These are phyloP conservation scores for Synanthedon tipuliformis DNA, from an alignment of 2,888 invertebrate species.

Conservation along the genomic window DNA sequence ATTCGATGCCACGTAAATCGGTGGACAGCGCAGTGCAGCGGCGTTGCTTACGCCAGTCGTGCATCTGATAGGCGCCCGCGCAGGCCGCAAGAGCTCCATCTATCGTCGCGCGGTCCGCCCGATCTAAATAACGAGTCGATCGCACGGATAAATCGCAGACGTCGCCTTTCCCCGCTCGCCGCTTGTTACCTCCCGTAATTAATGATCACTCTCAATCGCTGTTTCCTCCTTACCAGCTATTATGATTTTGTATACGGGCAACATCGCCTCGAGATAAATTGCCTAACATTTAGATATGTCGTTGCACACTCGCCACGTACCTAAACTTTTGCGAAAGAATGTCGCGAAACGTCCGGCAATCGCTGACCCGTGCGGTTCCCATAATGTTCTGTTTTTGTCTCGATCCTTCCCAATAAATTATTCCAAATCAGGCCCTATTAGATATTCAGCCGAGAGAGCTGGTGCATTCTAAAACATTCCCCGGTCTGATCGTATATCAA, in stretches of 20 bases:
- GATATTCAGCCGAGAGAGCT: constrained; percentile 62
- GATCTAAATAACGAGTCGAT: constrained; percentile 63
- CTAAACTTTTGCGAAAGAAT: constrained; percentile 21
- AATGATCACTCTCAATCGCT: constrained; percentile 44
- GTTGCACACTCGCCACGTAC: constrained; percentile 13
- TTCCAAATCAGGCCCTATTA: constrained; percentile 65
- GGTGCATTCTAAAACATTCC: constrained; percentile 60
- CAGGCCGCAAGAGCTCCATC: constrained; percentile 2
- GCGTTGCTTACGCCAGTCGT: constrained; percentile 23
- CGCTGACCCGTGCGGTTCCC: constrained; percentile 32
- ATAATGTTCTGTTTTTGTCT: constrained; percentile 66
- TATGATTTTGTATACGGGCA: constrained; percentile 32
- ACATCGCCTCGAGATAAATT: not conserved
- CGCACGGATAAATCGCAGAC: constrained; percentile 50
- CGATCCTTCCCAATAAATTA: constrained; percentile 55
- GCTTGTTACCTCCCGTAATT: constrained; percentile 57
- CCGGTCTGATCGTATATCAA: constrained; percentile 60
- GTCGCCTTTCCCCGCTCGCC: constrained; percentile 41
- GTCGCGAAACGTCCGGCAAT: constrained; percentile 32
- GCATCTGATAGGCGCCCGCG: constrained; percentile 47
- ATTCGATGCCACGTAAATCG: constrained; percentile 20
- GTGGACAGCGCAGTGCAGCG: constrained; percentile 19
- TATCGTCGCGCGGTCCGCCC: constrained; percentile 28
- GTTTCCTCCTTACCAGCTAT: constrained; percentile 29
- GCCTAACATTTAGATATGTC: constrained; percentile 3